phyloP scores from a whole-genome alignment of 2,113 vertebrate species.

The Strigops habroptila region DNA sequence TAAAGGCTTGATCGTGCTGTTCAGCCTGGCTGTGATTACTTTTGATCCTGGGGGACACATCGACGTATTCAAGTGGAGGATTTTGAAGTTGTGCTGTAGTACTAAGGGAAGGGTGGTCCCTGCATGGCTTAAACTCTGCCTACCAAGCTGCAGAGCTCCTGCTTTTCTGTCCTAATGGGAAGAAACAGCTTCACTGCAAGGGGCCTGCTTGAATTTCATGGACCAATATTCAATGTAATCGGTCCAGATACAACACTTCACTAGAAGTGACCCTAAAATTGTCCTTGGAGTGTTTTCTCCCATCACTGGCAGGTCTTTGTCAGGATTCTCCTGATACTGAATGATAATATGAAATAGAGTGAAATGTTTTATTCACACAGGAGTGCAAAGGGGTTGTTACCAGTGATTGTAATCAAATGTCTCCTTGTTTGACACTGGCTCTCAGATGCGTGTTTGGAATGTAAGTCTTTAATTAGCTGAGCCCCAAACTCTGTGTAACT shows the following conservation, averaged over 20 bases:
- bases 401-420: background rate
- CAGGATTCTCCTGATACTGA: background rate
- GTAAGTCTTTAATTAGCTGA: background rate
- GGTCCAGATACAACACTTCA: background rate
- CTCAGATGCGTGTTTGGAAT: background rate
- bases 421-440: background rate
- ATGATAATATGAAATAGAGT: background rate
- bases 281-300: background rate
- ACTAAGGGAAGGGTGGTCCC: background rate
- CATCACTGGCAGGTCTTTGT: background rate
- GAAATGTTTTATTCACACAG: background rate
- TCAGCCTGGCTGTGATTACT: constrained; percentile 31
- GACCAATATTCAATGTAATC: fast-evolving
- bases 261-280: background rate
- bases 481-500: background rate
- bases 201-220: background rate
- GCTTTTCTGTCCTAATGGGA: background rate
- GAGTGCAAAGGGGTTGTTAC: fast-evolving
- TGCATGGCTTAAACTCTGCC: background rate
- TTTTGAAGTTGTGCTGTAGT: background rate
- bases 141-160: background rate
- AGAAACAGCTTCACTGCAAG: fast-evolving
- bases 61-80: background rate
- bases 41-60: constrained; percentile 6
- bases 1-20: background rate